Conservation (phyloP, 1,140 invertebrate species). For the Drosophila malerkotliana region DNA sequence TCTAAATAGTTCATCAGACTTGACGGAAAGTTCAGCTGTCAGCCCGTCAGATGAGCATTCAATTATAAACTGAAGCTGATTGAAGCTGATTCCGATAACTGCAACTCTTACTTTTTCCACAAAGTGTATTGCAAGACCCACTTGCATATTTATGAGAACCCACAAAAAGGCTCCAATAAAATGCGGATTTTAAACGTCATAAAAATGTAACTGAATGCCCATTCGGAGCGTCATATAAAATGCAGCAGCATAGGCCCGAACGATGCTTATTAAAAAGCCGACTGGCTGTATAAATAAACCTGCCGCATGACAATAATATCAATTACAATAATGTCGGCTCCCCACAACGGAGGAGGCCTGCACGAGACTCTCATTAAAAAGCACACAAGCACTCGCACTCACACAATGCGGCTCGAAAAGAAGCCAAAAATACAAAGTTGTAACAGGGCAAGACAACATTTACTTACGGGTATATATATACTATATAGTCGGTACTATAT, state of each 20-base stretch:
- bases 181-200: constrained; percentile 46
- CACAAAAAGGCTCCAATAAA: constrained; percentile 21
- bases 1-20: constrained; percentile 24
- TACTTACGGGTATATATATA: constrained; percentile 14
- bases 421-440: constrained; percentile 71
- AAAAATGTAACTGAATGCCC: constrained; percentile 15
- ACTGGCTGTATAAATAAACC: constrained; percentile 71
- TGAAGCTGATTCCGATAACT: background rate
- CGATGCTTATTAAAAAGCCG: constrained; percentile 50
- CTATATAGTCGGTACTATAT: constrained; percentile 5
- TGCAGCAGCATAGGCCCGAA: constrained; percentile 34
- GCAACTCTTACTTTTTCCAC: background rate
- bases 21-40: constrained; percentile 1
- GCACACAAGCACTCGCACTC: constrained; percentile 35
- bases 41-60: background rate
- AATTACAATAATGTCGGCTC: constrained; percentile 63
- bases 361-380: constrained; percentile 80
- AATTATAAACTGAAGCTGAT: background rate
- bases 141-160: constrained; percentile 5
- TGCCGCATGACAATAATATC: constrained; percentile 75
- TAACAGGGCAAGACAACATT: constrained; percentile 48
- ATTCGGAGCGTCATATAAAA: constrained; percentile 51
- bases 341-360: constrained; percentile 59
- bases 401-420: constrained; percentile 32
- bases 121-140: background rate